A percentile compares a stretch with the other conserved stretches of the same genome.
These are phyloP conservation scores for Poecilobothrus nobilitatus DNA, from an alignment of 2,888 invertebrate species.

Conservation along the genomic window DNA sequence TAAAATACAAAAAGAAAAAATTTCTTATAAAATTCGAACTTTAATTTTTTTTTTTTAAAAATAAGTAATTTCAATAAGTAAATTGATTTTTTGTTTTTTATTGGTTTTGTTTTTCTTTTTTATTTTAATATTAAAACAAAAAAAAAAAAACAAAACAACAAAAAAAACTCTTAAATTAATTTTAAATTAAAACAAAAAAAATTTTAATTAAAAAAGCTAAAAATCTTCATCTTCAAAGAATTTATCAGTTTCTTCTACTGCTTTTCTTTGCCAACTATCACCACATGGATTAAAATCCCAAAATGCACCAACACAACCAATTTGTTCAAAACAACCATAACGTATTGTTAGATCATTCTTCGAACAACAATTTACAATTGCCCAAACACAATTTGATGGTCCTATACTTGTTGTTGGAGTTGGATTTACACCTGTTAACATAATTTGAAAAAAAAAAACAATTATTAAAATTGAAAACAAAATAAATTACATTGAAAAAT, in stretches of 20 bases:
- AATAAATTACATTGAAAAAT: too few species aligned
- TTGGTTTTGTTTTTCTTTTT: too few species aligned
- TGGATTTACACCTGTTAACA: not conserved
- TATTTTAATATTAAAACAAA: not conserved
- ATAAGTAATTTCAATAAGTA: too few species aligned
- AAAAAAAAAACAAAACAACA: not conserved
- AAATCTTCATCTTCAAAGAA: constrained; percentile 19
- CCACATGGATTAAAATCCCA: constrained; percentile 67
- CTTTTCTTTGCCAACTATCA: constrained; percentile 35
- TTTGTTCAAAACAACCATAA: constrained; percentile 59
- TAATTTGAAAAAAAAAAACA: too few species aligned
- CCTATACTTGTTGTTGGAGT: not conserved
- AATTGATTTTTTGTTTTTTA: too few species aligned
- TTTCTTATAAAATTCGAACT: too few species aligned
- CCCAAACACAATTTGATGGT: constrained; percentile 61
- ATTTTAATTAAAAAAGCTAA: not conserved
- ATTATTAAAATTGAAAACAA: too few species aligned
- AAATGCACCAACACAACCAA: constrained; percentile 63
- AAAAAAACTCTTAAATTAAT: not conserved
- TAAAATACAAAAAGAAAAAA: too few species aligned
- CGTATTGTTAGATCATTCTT: constrained; percentile 44
- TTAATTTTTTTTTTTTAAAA: too few species aligned
- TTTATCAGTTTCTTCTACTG: constrained; percentile 45
- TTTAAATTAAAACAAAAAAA: not conserved
- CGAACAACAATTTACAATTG: constrained; percentile 65